Percentiles rank a stretch among this genome's conserved stretches.
Evolutionary conservation across 2,888 invertebrate genomes (phyloP).

Genomic region (Griposia aprilina): DNA sequence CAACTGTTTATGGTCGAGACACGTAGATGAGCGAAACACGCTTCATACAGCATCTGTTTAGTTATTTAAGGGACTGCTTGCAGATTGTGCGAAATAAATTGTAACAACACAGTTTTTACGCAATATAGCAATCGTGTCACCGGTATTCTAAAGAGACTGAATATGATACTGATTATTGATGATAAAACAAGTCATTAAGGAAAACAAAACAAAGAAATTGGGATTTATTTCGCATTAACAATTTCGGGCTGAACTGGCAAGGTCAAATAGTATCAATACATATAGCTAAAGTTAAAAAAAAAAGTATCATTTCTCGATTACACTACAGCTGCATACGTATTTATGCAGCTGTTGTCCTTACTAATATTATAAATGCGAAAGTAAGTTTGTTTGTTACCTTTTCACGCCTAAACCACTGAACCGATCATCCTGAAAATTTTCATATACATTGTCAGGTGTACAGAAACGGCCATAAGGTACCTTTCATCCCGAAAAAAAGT

Average conservation of each 20-base stretch:
- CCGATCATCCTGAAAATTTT: too few species aligned
- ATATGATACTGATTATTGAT: neutral
- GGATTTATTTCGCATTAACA: neutral
- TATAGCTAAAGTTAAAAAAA: neutral
- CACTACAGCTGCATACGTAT: slow-evolving; percentile 1
- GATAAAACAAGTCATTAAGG: neutral
- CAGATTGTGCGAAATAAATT: neutral
- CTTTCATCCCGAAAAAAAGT: too few species aligned
- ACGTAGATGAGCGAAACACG: neutral
- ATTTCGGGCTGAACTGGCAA: neutral
- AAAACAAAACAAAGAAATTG: neutral
- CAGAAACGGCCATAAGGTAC: too few species aligned
- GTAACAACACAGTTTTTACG: neutral
- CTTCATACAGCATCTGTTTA: neutral
- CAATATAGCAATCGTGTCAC: neutral
- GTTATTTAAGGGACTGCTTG: neutral
- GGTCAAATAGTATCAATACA: neutral
- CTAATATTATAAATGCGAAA: too few species aligned
- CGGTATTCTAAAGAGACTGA: neutral
- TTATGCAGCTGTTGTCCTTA: neutral
- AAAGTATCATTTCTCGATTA: neutral
- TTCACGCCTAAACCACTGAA: too few species aligned
- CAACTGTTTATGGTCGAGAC: neutral
- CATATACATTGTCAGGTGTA: too few species aligned
- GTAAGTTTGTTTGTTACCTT: too few species aligned